These are phyloP conservation scores for Aporophyla lueneburgensis DNA, from an alignment of 2,888 invertebrate genomes.

Conservation along the genomic window DNA sequence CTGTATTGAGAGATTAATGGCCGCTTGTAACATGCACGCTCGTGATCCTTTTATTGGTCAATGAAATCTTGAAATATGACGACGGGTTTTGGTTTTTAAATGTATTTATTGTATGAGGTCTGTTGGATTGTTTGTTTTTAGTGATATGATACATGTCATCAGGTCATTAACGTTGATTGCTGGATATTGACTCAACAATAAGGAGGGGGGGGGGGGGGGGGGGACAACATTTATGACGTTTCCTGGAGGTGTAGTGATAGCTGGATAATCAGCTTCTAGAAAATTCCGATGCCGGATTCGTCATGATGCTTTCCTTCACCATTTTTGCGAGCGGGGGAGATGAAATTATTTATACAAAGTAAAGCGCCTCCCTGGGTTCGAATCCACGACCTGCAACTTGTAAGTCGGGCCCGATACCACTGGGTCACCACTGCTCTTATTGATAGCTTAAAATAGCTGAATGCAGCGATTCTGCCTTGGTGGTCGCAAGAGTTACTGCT, in stretches of 20 bases:
- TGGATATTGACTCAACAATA: background rate
- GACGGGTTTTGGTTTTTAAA: slow-evolving; percentile 56
- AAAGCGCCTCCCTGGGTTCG: too few relatives aligned
- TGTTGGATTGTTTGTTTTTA: slow-evolving; percentile 30
- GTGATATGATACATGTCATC: slow-evolving; percentile 14
- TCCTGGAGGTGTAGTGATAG: background rate
- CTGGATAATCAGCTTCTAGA: too few relatives aligned
- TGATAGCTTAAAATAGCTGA: background rate
- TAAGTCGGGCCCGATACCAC: too few relatives aligned
- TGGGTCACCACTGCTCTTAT: too few relatives aligned
- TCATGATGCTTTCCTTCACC: too few relatives aligned
- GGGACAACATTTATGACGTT: too few relatives aligned
- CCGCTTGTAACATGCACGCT: slow-evolving; percentile 33
- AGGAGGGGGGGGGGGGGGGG: too few relatives aligned
- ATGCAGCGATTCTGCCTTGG: too few relatives aligned
- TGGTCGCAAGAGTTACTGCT: background rate
- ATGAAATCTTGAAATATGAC: slow-evolving; percentile 59
- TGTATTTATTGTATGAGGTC: slow-evolving; percentile 48
- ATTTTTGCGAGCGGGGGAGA: too few relatives aligned
- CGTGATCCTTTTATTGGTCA: slow-evolving; percentile 58
- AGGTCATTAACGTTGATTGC: slow-evolving; percentile 20
- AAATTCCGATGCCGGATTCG: too few relatives aligned
- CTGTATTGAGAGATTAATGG: slow-evolving; percentile 52
- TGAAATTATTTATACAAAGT: too few relatives aligned
- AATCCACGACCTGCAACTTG: too few relatives aligned